Evolutionary conservation across 2,797 vertebrate species (phyloP).

Genomic region (Thunnus albacares): DNA sequence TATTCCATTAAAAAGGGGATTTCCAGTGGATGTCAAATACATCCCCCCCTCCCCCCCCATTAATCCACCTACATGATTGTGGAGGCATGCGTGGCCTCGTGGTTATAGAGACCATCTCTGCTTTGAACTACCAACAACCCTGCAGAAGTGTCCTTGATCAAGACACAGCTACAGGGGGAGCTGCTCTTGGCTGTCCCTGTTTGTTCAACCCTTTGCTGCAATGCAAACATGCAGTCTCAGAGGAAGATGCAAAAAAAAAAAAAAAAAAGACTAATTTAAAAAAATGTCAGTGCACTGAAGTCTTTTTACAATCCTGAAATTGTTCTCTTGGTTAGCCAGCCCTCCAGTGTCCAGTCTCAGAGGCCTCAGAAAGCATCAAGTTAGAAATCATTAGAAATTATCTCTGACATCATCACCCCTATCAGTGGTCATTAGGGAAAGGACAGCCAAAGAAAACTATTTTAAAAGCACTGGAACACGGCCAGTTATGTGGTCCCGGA

Average conservation of each 20-base stretch:
- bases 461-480: slow-evolving; percentile 58
- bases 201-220: slow-evolving; percentile 53
- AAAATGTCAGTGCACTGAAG: slow-evolving; percentile 33
- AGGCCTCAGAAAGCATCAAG: slow-evolving; percentile 44
- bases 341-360: slow-evolving; percentile 46
- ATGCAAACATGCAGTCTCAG: slow-evolving; percentile 60
- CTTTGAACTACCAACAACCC: slow-evolving; percentile 68
- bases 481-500: slow-evolving; percentile 56
- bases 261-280: not conserved
- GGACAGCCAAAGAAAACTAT: slow-evolving; percentile 69
- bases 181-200: slow-evolving; percentile 58
- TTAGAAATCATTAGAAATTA: slow-evolving; percentile 58
- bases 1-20: slow-evolving; percentile 26
- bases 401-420: slow-evolving; percentile 57
- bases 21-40: slow-evolving; percentile 23
- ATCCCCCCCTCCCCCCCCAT: not conserved
- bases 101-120: slow-evolving; percentile 49
- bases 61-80: slow-evolving; percentile 57
- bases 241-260: slow-evolving; percentile 39
- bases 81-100: slow-evolving; percentile 40
- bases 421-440: slow-evolving; percentile 62
- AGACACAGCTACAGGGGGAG: slow-evolving; percentile 57
- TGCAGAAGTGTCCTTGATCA: slow-evolving; percentile 69
- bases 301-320: slow-evolving; percentile 6
- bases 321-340: slow-evolving; percentile 44